Conservation (phyloP, 92 coral and sea anemone genomes). For the Heteractis magnifica region DNA sequence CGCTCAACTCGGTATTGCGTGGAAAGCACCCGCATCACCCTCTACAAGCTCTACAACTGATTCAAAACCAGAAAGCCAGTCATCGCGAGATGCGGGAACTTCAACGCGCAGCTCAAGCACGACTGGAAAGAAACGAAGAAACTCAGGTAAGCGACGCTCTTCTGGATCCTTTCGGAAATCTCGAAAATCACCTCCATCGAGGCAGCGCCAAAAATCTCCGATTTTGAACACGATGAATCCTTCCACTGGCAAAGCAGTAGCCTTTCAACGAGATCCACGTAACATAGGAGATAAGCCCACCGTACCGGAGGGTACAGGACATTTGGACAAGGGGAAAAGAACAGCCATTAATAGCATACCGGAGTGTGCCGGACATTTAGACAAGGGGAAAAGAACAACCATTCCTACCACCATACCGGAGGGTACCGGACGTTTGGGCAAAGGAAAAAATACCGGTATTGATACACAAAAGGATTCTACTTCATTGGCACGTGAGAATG, state of each 20-base stretch:
- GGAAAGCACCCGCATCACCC: slow-evolving; percentile 62
- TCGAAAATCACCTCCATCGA: slow-evolving; percentile 24
- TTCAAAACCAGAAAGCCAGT: neutral
- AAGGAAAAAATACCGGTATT: neutral
- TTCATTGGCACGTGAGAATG: neutral
- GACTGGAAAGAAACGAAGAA: slow-evolving; percentile 16
- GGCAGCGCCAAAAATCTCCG: slow-evolving; percentile 23
- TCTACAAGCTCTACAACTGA: neutral
- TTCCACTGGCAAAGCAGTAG: neutral
- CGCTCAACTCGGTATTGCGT: slow-evolving; percentile 79
- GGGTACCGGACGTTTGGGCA: neutral
- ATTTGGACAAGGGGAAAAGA: neutral
- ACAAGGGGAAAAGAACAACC: neutral
- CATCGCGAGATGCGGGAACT: neutral
- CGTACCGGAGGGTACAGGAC: neutral
- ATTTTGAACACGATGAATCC: neutral
- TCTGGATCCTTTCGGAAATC: slow-evolving; percentile 20
- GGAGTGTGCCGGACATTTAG: neutral
- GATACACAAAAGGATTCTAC: neutral
- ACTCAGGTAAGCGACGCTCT: slow-evolving; percentile 8
- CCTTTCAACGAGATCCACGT: neutral
- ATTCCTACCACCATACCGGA: neutral
- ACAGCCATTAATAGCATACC: neutral
- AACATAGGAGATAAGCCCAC: neutral
- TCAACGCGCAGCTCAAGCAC: neutral